Percentiles rank a stretch among this genome's conserved stretches.
These are phyloP conservation scores for Menura novaehollandiae DNA, from an alignment of 2,113 vertebrate genomes.

Conservation along the genomic window DNA sequence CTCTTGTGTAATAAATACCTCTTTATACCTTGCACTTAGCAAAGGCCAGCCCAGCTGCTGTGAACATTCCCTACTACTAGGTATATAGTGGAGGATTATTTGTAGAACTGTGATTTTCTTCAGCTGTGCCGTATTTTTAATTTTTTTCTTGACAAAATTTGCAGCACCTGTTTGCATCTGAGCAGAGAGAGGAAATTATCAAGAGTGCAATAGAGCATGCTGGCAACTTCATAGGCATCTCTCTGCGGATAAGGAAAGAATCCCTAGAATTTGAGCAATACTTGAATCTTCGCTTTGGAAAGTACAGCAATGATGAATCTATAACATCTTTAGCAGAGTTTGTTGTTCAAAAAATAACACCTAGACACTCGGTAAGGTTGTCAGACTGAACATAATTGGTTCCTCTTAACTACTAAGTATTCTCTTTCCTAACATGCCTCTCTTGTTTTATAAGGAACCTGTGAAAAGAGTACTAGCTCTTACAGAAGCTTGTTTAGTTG, in stretches of 20 bases:
- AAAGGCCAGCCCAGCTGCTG: background rate
- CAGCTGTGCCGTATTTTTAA: background rate
- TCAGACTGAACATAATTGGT: background rate
- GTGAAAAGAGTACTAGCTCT: slow-evolving; percentile 90
- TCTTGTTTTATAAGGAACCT: slow-evolving; percentile 80
- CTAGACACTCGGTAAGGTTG: slow-evolving; percentile 86
- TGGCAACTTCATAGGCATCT: slow-evolving; percentile 94
- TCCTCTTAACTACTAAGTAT: background rate
- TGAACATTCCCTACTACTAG: background rate
- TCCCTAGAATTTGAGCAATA: slow-evolving; percentile 88
- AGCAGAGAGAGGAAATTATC: slow-evolving; percentile 95
- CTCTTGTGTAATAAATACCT: background rate
- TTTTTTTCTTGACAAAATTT: slow-evolving; percentile 16
- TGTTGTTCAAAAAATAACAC: slow-evolving; percentile 93
- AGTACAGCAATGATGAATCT: slow-evolving; percentile 94
- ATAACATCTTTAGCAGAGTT: slow-evolving; percentile 98
- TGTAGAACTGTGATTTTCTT: background rate
- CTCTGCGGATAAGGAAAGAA: slow-evolving; percentile 88
- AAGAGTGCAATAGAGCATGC: slow-evolving; percentile 96
- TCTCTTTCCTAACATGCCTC: background rate
- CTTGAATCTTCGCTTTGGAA: slow-evolving; percentile 88
- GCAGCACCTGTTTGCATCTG: slow-evolving; percentile 96
- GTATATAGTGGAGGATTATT: background rate
- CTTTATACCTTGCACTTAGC: background rate
- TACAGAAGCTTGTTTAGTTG: slow-evolving; percentile 95